Evolutionary conservation across 2,113 vertebrate species (phyloP), one percentile per base, ranked within the genome.

Genomic region (Morphnarchus princeps): DNA sequence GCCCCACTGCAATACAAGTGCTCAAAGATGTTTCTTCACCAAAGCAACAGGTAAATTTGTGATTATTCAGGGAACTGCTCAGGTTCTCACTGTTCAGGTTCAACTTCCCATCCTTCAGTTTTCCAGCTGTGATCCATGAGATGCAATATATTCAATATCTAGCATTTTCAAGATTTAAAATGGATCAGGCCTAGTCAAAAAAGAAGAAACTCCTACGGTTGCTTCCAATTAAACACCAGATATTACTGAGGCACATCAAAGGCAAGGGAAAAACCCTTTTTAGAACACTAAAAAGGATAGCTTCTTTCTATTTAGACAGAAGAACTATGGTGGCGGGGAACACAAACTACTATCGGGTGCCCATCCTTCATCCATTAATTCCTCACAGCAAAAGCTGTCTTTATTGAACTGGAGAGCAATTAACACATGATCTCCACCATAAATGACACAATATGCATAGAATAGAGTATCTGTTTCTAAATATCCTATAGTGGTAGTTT

Each of bases 61-160:
- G 49, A 57, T 69, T 73, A 81, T 54, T 58, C 59, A 58, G 71
- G 50, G 49, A 93, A 72, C 11, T 66, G 36, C 40, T 92, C 52
- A 29, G 52, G 52, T 54, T 54, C 6, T 29, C 34, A 36, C 43
- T 61, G 43, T 67, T 83, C 11, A 77, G 36, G 28, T 62, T 79
- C 0, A 0, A 42, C 26, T 80, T 82, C 6, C 31, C 7, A 11
- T 72, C 71, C 45, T 61, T 58, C 57, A 52, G 34, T 80, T 70
- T 82, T 70, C 28, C 45, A 80, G 2, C 22, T 1, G 3, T 24
- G 42, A 91, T 18, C 40, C 54, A n/a, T 9, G 16, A 58, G 34
- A 93, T 21, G 16, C 0, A 0, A 57, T 29, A 28, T 17, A 78
- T 78, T 71, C 2, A 1, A 7, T 54, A 82, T 6, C n/a, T 25